These are phyloP conservation scores for Drosophila micromelanica DNA, from an alignment of 1,140 invertebrate species.

Conservation along the genomic window DNA sequence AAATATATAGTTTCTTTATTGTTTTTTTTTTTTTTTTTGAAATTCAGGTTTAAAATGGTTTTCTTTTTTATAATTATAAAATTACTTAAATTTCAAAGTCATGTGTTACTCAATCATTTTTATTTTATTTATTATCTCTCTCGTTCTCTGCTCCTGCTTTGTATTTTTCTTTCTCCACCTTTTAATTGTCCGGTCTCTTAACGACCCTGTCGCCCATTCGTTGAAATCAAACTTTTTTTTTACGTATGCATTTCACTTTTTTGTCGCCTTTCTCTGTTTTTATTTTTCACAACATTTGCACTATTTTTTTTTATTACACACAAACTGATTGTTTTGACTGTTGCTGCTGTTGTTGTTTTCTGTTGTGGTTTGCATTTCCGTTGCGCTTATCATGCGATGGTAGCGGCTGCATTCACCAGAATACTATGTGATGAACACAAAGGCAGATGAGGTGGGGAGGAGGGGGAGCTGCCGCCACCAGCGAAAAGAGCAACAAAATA, in stretches of 20 bases:
- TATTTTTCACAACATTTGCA: constrained; percentile 17
- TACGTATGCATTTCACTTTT: constrained; percentile 45
- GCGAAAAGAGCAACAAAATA: constrained; percentile 4
- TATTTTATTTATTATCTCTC: too few species aligned
- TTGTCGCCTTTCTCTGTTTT: constrained; percentile 1
- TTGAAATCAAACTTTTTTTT: constrained; percentile 41
- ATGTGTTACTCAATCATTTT: too few species aligned
- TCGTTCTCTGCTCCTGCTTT: background rate
- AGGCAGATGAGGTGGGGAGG: background rate
- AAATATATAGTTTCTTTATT: too few species aligned
- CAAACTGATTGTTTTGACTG: constrained; percentile 14
- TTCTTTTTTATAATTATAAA: too few species aligned
- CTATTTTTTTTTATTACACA: constrained; percentile 14
- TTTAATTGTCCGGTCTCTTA: constrained; percentile 20
- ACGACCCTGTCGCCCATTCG: constrained; percentile 8
- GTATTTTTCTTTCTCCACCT: background rate
- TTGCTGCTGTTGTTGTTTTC: constrained; percentile 26
- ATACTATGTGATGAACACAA: constrained; percentile 4
- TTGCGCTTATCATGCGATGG: constrained; percentile 50
- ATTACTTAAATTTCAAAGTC: too few species aligned
- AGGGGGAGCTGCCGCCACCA: background rate
- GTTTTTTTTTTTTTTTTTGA: too few species aligned
- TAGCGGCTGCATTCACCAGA: constrained; percentile 20
- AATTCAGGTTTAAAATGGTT: too few species aligned
- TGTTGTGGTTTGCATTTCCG: constrained; percentile 54